phyloP scores from a whole-genome alignment of 2,888 invertebrate species.

The Gastrophysa polygoni region DNA sequence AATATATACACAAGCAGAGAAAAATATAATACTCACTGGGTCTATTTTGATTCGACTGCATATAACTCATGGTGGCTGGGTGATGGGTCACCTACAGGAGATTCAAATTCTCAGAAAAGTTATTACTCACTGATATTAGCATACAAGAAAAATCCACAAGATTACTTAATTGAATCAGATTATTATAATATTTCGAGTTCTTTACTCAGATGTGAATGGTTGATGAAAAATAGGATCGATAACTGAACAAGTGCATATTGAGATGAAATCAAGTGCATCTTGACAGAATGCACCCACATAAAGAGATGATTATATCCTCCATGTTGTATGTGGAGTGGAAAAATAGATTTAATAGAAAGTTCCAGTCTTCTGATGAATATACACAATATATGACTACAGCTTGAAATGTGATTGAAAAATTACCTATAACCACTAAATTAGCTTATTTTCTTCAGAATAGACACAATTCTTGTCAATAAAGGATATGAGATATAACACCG shows the following conservation, averaged over 20 bases:
- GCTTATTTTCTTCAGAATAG: slow-evolving; percentile 35
- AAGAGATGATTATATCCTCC: slow-evolving; percentile 50
- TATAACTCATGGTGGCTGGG: slow-evolving; percentile 79
- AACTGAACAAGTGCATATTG: slow-evolving; percentile 22
- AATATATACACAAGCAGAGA: no score
- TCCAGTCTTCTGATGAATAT: not conserved
- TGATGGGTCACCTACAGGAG: slow-evolving; percentile 48
- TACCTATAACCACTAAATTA: slow-evolving; percentile 50
- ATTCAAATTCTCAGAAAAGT: slow-evolving; percentile 32
- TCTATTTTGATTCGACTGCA: slow-evolving; percentile 78
- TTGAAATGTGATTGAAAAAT: slow-evolving; percentile 36
- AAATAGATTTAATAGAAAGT: slow-evolving; percentile 47
- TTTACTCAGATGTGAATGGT: no score
- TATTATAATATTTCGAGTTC: no score
- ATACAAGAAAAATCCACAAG: slow-evolving; percentile 10
- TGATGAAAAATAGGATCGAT: no score
- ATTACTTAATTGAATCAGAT: no score
- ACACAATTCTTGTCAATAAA: slow-evolving; percentile 26
- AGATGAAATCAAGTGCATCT: slow-evolving; percentile 17
- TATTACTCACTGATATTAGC: slow-evolving; percentile 34
- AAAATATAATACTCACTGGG: slow-evolving; percentile 77
- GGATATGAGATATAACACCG: slow-evolving; percentile 40
- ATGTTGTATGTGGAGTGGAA: slow-evolving; percentile 48
- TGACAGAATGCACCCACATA: slow-evolving; percentile 46
- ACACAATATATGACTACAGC: not conserved